Evolutionary conservation across 2,113 vertebrate species (phyloP).

Genomic region (Odobenus rosmarus): DNA sequence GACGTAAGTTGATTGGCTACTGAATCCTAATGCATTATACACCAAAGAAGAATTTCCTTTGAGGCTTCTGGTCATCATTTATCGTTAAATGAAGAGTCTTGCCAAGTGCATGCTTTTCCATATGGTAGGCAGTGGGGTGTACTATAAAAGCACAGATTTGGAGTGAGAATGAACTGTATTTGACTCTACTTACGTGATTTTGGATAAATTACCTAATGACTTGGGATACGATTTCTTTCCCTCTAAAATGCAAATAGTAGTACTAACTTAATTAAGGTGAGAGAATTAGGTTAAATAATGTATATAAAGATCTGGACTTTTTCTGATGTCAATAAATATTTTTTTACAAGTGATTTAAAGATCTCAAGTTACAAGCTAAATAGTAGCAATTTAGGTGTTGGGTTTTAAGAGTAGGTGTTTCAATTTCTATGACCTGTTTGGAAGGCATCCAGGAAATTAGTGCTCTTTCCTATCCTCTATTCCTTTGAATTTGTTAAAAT

Average conservation of each 20-base stretch:
- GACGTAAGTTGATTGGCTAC: slow-evolving; percentile 34
- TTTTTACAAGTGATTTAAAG: not conserved
- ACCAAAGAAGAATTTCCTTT: not conserved
- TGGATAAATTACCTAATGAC: not conserved
- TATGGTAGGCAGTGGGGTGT: not conserved
- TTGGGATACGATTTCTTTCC: not conserved
- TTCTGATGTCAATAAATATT: not conserved
- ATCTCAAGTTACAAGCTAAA: not conserved
- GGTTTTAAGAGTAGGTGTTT: not conserved
- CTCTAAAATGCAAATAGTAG: not conserved
- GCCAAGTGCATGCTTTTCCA: not conserved
- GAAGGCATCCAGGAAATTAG: not conserved
- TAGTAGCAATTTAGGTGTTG: not conserved
- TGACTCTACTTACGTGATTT: not conserved
- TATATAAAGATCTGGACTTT: not conserved
- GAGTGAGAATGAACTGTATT: not conserved
- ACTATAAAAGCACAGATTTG: not conserved
- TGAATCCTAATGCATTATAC: slow-evolving; percentile 16
- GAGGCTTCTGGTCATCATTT: not conserved
- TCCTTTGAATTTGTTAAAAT: not conserved
- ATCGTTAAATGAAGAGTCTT: slow-evolving; percentile 37
- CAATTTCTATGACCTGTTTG: not conserved
- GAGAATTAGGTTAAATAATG: slow-evolving; percentile 3
- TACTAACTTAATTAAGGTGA: not conserved
- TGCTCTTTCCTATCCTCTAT: not conserved